These are phyloP conservation scores for Oxyura jamaicensis DNA, from an alignment of 2,113 vertebrate species.

Conservation along the genomic window DNA sequence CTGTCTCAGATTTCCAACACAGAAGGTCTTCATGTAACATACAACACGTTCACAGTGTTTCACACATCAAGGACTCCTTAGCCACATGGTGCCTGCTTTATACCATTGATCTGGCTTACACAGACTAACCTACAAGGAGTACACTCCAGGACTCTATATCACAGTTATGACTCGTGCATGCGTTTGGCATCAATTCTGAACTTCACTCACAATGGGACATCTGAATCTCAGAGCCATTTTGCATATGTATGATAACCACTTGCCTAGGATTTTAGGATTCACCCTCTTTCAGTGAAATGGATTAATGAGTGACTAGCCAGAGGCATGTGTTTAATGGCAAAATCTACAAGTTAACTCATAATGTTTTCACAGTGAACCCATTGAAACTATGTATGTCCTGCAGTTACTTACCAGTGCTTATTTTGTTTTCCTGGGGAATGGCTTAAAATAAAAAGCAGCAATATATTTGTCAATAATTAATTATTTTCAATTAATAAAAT, in stretches of 20 bases:
- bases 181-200: not conserved
- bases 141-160: not conserved
- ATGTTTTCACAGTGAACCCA: not conserved
- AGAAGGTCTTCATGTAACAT: not conserved
- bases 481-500: constrained; percentile 9
- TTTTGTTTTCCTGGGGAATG: not conserved
- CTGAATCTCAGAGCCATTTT: not conserved
- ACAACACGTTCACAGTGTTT: not conserved
- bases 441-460: not conserved
- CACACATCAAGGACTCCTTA: not conserved
- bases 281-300: not conserved
- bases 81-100: not conserved
- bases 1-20: not conserved
- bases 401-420: not conserved
- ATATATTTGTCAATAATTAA: not conserved
- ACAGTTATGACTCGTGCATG: not conserved
- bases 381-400: not conserved
- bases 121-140: not conserved
- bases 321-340: not conserved
- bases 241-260: not conserved
- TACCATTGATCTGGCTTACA: not conserved
- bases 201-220: not conserved
- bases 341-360: not conserved
- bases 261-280: not conserved
- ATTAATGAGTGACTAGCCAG: not conserved